Conservation (phyloP, 2,113 vertebrate species). For the Hemiprocne comata region DNA sequence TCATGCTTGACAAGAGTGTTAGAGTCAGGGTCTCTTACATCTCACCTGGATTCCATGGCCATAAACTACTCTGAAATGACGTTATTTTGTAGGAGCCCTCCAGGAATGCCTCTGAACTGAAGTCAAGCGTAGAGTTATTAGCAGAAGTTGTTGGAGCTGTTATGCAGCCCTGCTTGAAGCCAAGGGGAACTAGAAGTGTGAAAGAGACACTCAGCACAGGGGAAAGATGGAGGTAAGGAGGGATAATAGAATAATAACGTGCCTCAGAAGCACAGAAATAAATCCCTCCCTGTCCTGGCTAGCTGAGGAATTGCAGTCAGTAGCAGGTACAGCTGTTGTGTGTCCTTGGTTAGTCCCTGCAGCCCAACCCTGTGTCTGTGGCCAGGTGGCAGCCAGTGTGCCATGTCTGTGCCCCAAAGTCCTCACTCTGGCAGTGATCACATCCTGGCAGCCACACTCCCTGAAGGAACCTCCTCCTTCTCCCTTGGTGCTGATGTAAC, state of each 20-base stretch:
- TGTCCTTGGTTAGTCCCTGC: background rate
- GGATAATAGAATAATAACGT: background rate
- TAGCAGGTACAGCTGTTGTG: background rate
- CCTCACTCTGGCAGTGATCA: rapidly evolving
- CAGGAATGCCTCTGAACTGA: background rate
- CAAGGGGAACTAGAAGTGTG: background rate
- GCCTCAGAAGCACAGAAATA: background rate
- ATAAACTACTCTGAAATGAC: background rate
- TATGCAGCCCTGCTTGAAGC: background rate
- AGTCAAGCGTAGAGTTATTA: background rate
- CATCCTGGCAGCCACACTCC: background rate
- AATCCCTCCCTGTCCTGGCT: background rate
- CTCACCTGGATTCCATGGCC: background rate
- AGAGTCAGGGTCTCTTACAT: background rate
- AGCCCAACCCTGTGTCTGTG: background rate
- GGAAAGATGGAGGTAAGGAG: background rate
- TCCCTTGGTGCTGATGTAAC: background rate
- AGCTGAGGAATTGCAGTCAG: background rate
- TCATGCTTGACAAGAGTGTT: background rate
- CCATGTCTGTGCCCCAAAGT: background rate
- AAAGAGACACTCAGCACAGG: background rate
- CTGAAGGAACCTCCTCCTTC: background rate
- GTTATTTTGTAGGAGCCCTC: background rate
- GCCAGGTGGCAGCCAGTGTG: background rate
- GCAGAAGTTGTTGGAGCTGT: background rate